Evolutionary conservation across 2,797 vertebrate genomes (phyloP).

Genomic region (Babyrousa celebensis): DNA sequence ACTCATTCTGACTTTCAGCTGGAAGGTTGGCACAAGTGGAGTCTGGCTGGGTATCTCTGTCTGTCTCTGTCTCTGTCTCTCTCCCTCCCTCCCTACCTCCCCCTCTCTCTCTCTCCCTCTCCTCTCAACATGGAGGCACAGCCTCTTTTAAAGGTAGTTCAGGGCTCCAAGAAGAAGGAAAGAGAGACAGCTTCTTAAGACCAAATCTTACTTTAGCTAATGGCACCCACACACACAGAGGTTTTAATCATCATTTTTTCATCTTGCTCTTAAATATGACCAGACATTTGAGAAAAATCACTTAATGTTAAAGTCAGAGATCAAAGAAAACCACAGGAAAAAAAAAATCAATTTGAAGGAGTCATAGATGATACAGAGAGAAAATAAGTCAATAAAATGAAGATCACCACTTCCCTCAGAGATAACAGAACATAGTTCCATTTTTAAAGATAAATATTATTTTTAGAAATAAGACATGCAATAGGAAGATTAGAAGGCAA

Average conservation of each 20-base stretch:
- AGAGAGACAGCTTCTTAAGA: neutral
- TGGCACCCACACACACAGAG: neutral
- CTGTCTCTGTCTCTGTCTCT: neutral
- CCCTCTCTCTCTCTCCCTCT: too few relatives aligned
- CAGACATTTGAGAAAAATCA: neutral
- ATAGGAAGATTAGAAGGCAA: neutral
- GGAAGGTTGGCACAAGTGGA: neutral
- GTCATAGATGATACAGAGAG: neutral
- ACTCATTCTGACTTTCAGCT: neutral
- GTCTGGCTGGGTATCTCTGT: neutral
- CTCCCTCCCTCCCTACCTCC: neutral
- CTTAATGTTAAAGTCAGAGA: neutral
- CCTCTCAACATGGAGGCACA: neutral
- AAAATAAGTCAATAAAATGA: neutral
- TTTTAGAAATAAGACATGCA: conserved; percentile 20
- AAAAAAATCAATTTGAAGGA: neutral
- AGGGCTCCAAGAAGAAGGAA: neutral
- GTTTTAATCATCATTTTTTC: neutral
- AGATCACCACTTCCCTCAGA: neutral
- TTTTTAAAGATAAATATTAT: neutral
- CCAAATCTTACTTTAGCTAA: neutral
- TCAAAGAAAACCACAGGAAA: conserved; percentile 8
- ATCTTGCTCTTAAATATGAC: neutral
- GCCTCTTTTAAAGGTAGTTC: neutral
- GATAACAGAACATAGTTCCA: neutral